Evolutionary conservation across 2,888 invertebrate genomes (phyloP), one percentile per base, ranked within the genome.

Genomic region (Petrolisthes cinctipes): DNA sequence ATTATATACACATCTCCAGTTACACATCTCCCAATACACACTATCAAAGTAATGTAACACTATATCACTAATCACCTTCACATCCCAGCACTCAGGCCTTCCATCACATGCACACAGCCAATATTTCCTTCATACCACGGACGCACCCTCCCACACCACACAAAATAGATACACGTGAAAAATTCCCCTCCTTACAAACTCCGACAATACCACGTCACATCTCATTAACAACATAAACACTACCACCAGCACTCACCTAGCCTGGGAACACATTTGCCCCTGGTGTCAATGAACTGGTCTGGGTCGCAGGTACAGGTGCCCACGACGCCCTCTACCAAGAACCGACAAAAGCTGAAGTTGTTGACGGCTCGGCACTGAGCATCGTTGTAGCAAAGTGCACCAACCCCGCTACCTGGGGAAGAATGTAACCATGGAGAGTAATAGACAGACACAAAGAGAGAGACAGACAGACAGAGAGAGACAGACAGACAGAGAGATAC

Each of bases 341-440:
- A 85, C 23, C 82, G 71, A 51, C 85, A 86, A 86, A 89, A 89
- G 89, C 79, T 82, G 83, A 85, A 87, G 20, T 61, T 83, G 86
- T 89, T 89, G 17, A 86, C 78, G 7, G 89, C 89, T 0, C 83
- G 82, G 80, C 89, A 89, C 85, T 89, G 89, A 20, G 89, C 89
- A 54, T 89, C 86, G 78, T 86, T 89, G 83, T 89, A 89, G 37
- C 89, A 89, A 56, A 89, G 56, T 20, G 78, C 78, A 5, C 89
- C 89, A 3, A 89, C 83, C 4, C 66, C 89, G 68, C 89, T 89
- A 2, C 78, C 89, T 89, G 85, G 7, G n/a, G 53, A 54, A n/a
- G 17, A 79, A 79, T 56, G 54, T 78, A 53, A 53, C 53, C 20
- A 56, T 53, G 17, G 73, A 20, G 20, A 73, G 4, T 2, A 73